These are phyloP conservation scores for Drosophila oshimai DNA, from an alignment of 1,140 invertebrate genomes.

Conservation along the genomic window DNA sequence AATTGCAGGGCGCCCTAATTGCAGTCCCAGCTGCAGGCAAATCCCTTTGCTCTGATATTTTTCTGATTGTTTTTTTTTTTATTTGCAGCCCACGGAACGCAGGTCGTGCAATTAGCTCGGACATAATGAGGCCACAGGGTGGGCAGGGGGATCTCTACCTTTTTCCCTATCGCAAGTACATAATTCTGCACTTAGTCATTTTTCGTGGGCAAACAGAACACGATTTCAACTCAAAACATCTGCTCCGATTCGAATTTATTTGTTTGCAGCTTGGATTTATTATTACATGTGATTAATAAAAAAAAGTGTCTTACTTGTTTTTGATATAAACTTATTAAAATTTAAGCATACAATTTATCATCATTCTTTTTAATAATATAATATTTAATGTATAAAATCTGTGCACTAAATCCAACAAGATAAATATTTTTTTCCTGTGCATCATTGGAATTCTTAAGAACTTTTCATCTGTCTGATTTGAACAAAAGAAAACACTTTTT, in stretches of 20 bases:
- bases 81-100: slow-evolving; percentile 12
- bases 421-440: not conserved
- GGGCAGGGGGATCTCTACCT: not conserved
- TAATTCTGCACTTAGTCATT: slow-evolving; percentile 31
- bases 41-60: slow-evolving; percentile 20
- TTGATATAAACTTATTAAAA: too few relatives aligned
- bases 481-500: not conserved
- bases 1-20: slow-evolving; percentile 42
- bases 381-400: too few relatives aligned
- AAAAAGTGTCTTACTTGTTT: too few relatives aligned
- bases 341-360: too few relatives aligned
- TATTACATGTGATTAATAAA: too few relatives aligned
- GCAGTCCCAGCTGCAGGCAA: slow-evolving; percentile 41
- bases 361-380: too few relatives aligned
- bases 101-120: slow-evolving; percentile 30
- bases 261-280: not conserved
- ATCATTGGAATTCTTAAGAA: not conserved
- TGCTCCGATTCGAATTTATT: slow-evolving; percentile 1
- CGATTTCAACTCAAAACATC: not conserved
- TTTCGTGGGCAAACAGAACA: not conserved
- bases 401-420: not conserved
- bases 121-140: slow-evolving; percentile 23
- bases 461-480: not conserved
- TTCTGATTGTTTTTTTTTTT: slow-evolving; percentile 20
- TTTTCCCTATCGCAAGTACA: slow-evolving; percentile 14